These are phyloP conservation scores for Rhagoletis zephyria DNA, from an alignment of 1,140 invertebrate species.

Conservation along the genomic window DNA sequence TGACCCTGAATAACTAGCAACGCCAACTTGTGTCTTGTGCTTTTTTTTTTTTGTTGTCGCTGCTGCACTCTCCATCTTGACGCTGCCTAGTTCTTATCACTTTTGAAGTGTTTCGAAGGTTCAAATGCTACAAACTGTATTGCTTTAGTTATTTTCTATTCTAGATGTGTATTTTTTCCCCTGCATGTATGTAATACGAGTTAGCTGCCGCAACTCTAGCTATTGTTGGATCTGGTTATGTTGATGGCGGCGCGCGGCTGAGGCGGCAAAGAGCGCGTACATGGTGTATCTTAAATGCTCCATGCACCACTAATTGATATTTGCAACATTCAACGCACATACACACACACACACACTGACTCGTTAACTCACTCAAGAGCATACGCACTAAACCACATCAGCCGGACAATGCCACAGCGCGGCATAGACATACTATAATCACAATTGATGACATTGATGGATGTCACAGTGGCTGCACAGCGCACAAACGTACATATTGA, in stretches of 20 bases:
- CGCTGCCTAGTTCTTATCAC: background rate
- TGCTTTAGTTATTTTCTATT: background rate
- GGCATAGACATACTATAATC: conserved; percentile 40
- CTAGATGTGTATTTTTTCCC: background rate
- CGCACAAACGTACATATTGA: background rate
- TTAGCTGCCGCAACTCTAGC: conserved; percentile 3
- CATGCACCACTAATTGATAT: conserved; percentile 46
- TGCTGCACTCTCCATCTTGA: background rate
- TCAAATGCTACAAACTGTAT: background rate
- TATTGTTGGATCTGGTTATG: background rate
- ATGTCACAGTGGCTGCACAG: conserved; percentile 42
- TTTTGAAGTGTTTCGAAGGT: conserved; percentile 37
- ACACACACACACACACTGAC: background rate
- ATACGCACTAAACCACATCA: conserved; percentile 21
- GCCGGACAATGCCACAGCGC: conserved; percentile 17
- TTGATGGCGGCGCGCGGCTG: background rate
- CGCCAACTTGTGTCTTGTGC: background rate
- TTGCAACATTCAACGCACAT: conserved; percentile 27
- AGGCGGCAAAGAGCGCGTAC: background rate
- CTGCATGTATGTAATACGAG: background rate
- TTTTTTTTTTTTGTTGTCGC: conserved; percentile 3
- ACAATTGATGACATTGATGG: conserved; percentile 49
- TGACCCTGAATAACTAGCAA: background rate
- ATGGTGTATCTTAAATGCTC: background rate
- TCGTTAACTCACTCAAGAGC: background rate